Conservation (phyloP, 2,113 vertebrate species). For the Halichoerus grypus region DNA sequence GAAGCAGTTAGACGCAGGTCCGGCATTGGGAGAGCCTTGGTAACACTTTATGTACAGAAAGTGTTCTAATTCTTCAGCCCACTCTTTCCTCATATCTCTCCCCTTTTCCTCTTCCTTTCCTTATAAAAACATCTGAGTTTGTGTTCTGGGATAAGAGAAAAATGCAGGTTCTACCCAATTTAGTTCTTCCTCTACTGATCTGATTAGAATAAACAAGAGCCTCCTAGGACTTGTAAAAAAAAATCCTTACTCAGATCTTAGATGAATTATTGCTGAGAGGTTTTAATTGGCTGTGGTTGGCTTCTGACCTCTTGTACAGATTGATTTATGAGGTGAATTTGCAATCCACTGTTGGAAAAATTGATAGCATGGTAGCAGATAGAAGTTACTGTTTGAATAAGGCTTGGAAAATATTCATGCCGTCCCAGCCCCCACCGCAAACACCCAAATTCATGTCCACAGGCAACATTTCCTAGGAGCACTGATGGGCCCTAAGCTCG, state of each 20-base stretch:
- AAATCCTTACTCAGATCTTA: constrained; percentile 48
- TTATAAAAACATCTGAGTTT: constrained; percentile 74
- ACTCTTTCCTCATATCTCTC: constrained; percentile 58
- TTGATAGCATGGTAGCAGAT: constrained; percentile 56
- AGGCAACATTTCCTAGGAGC: not conserved
- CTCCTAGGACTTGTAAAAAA: constrained; percentile 58
- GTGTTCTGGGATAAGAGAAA: constrained; percentile 74
- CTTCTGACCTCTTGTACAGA: constrained; percentile 74
- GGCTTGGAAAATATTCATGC: constrained; percentile 55
- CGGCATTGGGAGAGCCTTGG: not conserved
- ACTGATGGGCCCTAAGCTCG: no score
- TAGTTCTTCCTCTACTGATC: constrained; percentile 64
- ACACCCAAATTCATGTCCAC: not conserved
- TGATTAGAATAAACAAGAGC: constrained; percentile 74
- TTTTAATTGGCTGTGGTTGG: constrained; percentile 75
- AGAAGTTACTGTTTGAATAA: constrained; percentile 55
- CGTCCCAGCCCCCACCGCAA: not conserved
- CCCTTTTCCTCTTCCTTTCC: constrained; percentile 36
- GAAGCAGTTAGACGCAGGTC: not conserved
- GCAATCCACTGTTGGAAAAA: constrained; percentile 68
- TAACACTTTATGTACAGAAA: not conserved
- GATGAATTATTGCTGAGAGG: constrained; percentile 69
- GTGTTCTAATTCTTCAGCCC: constrained; percentile 29
- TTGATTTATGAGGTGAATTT: constrained; percentile 75
- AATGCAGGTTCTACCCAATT: constrained; percentile 34